A percentile compares a stretch with the other conserved stretches of the same genome.
These are phyloP conservation scores for Phycodurus eques DNA, from an alignment of 2,113 vertebrate genomes.

Conservation along the genomic window DNA sequence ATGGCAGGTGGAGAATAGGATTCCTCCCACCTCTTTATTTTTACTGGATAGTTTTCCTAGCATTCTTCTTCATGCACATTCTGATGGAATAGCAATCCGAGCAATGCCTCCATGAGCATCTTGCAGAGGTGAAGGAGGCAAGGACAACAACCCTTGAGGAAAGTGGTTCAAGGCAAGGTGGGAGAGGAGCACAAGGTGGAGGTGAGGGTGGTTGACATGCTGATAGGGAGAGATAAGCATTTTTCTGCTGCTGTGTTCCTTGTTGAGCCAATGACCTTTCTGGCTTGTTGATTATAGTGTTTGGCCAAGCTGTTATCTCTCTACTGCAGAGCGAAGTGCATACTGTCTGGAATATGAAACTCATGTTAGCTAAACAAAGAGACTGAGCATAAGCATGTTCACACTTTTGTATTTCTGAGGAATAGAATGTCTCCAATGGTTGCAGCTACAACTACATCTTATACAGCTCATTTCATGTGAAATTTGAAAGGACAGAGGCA, in stretches of 20 bases:
- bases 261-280: conserved; percentile 51
- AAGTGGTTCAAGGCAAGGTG: conserved; percentile 32
- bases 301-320: conserved; percentile 52
- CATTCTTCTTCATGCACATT: conserved; percentile 21
- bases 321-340: conserved; percentile 46
- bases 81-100: conserved; percentile 22
- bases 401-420: conserved; percentile 4
- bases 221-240: conserved; percentile 58
- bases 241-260: conserved; percentile 52
- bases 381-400: conserved; percentile 14
- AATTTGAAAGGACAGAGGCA: not conserved
- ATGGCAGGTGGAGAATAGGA: conserved; percentile 65
- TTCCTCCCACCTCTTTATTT: conserved; percentile 48
- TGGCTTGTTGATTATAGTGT: conserved; percentile 49
- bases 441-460: conserved; percentile 14
- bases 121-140: conserved; percentile 37
- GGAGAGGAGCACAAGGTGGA: conserved; percentile 20
- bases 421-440: not conserved
- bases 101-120: conserved; percentile 17
- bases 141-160: conserved; percentile 13
- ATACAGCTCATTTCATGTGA: not conserved
- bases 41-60: conserved; percentile 34
- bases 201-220: conserved; percentile 49
- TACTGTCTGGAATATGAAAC: conserved; percentile 53
- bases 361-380: conserved; percentile 27